Base-by-base conservation (phyloP, 2,888 invertebrate genomes). In the Agrochola lychnidis region DNA sequence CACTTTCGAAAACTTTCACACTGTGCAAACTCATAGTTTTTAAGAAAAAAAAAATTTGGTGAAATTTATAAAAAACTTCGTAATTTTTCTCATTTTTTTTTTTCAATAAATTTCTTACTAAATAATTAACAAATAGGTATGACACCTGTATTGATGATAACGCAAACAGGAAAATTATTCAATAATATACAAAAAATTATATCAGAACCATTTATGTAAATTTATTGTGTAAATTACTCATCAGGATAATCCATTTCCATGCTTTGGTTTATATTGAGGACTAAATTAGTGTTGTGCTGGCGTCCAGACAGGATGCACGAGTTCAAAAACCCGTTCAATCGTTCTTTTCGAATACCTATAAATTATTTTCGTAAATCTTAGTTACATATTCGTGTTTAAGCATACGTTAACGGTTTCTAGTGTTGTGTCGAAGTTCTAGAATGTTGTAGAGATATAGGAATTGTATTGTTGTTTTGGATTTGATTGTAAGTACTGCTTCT, bases 161-260 rank as follows among this genome's bases (percentile, higher is more conserved):
- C 4, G 7, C 0, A 40, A 40, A 42, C 36, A 66, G 81, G 79
- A 78, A 73, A 81, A 83, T n/a, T 45, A 57, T 22, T 30, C 16
- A 59, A 59, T 30, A 61, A 36, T 30, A 16, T 30, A 45, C n/a
- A 61, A 1, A 68, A 61, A 61, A 53, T 62, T 73, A 25, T 67
- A 40, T 59, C 22, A 19, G 14, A 48, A 76, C 4, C 48, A n/a
- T 75, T 75, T 64, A 71, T 61, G 51, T 76, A 73, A 70, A 64
- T 71, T 51, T 71, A 71, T 45, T 62, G 14, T 53, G 22, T 14
- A 36, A 56, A 69, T 79, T 75, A 84, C 16, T 85, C 73, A 85
- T 22, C 10, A 70, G 70, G 53, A 76, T 63, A 59, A 19, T 70
- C 4, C 19, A 59, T 57, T 16, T 40, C 14, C n/a, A 16, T 36